Percentiles rank a stretch among this genome's conserved stretches.
Conservation (phyloP, 2,113 vertebrate species). For the Paramisgurnus dabryanus region DNA sequence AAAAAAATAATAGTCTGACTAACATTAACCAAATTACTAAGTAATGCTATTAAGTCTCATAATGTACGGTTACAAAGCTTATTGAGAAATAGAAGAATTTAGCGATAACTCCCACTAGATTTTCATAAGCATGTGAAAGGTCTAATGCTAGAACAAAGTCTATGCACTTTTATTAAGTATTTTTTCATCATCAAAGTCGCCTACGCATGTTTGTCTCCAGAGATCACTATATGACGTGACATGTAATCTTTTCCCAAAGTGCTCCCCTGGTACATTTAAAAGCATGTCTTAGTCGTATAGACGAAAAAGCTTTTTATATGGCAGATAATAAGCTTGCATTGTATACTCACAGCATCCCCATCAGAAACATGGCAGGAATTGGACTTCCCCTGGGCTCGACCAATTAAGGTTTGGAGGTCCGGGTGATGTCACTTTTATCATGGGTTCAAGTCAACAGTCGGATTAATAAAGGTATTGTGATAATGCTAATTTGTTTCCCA, state of each 20-base stretch:
- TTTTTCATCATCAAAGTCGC: background rate
- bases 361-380: slow-evolving; percentile 5
- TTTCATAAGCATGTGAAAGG: background rate
- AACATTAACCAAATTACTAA: background rate
- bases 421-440: slow-evolving; percentile 24
- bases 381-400: background rate
- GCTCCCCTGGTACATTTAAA: background rate
- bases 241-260: slow-evolving; percentile 17
- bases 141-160: background rate
- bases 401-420: slow-evolving; percentile 7
- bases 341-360: background rate
- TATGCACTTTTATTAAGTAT: background rate
- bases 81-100: background rate
- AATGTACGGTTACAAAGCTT: background rate
- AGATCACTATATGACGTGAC: slow-evolving; percentile 9
- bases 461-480: slow-evolving; percentile 5
- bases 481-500: slow-evolving; percentile 18
- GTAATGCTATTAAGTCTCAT: background rate
- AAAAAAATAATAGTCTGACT: background rate
- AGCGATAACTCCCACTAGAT: background rate
- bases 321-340: slow-evolving; percentile 16
- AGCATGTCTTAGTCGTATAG: slow-evolving; percentile 11
- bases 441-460: slow-evolving; percentile 5
- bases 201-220: background rate
- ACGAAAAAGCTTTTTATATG: slow-evolving; percentile 23